Evolutionary conservation across 2,888 invertebrate genomes (phyloP).

Genomic region (Helicoverpa assulta): DNA sequence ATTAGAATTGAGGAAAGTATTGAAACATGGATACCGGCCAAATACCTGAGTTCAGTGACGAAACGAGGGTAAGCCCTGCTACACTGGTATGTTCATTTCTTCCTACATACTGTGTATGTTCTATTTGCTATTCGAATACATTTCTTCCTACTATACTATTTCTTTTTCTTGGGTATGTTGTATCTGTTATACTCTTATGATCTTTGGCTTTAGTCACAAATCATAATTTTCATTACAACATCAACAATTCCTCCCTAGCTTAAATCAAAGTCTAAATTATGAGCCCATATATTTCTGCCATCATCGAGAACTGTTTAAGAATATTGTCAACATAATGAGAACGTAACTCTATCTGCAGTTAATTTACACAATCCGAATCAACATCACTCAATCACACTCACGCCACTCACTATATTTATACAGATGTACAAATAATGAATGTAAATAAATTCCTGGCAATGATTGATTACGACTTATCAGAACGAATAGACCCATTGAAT

Average conservation of each 20-base stretch:
- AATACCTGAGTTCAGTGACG: not conserved
- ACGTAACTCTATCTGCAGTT: not conserved
- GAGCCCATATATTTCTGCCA: too few species aligned
- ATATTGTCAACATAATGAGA: not conserved
- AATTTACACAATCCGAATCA: slow-evolving; percentile 11
- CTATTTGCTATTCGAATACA: too few species aligned
- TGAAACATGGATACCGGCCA: slow-evolving; percentile 3
- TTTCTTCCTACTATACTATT: too few species aligned
- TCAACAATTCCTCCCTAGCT: too few species aligned
- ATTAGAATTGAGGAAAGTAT: slow-evolving; percentile 21
- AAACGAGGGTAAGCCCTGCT: too few species aligned
- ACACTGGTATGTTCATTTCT: not conserved
- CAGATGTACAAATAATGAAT: slow-evolving; percentile 28
- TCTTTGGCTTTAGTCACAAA: too few species aligned
- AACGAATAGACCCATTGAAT: not conserved
- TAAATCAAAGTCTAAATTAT: too few species aligned
- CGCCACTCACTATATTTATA: slow-evolving; percentile 28
- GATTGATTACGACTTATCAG: slow-evolving; percentile 8
- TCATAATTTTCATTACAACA: too few species aligned
- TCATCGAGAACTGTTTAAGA: not conserved
- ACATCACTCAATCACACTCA: slow-evolving; percentile 1
- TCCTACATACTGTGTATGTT: too few species aligned
- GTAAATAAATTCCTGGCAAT: slow-evolving; percentile 3
- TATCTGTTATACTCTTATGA: too few species aligned
- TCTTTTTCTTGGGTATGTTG: too few species aligned